Evolutionary conservation across 2,113 vertebrate genomes (phyloP).

Genomic region (Upupa epops): DNA sequence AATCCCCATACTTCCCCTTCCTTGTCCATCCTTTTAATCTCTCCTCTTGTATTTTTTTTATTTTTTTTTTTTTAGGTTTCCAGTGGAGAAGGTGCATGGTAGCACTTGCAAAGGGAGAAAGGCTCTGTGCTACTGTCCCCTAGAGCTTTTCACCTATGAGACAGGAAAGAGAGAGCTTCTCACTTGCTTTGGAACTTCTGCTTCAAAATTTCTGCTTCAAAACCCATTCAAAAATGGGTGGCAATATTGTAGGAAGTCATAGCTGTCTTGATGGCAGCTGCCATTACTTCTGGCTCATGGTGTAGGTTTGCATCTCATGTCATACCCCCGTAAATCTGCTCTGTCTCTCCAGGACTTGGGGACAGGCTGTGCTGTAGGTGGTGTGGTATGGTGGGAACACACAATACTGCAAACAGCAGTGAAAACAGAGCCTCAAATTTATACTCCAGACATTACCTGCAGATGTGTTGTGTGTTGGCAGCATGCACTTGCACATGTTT

Average conservation of each 20-base stretch:
- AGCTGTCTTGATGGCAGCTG: background rate
- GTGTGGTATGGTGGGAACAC: background rate
- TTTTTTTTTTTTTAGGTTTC: background rate
- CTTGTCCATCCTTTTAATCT: background rate
- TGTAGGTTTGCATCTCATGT: background rate
- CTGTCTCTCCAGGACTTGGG: background rate
- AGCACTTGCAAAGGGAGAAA: background rate
- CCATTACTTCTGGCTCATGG: rapidly evolving
- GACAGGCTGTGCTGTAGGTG: background rate
- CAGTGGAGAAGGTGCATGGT: background rate
- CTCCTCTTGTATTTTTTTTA: background rate
- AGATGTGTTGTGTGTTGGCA: background rate
- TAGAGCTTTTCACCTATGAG: background rate
- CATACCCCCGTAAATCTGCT: background rate
- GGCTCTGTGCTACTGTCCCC: background rate
- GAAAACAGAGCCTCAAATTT: background rate
- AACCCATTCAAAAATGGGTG: background rate
- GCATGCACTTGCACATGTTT: rapidly evolving
- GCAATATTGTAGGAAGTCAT: background rate
- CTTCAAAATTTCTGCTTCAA: background rate
- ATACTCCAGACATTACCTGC: background rate
- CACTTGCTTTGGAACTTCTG: background rate
- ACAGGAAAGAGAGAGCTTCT: background rate
- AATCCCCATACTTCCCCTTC: slow-evolving; percentile 33
- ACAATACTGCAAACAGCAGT: background rate